Evolutionary conservation across 2,797 vertebrate species (phyloP).

Genomic region (Sitta carolinensis): DNA sequence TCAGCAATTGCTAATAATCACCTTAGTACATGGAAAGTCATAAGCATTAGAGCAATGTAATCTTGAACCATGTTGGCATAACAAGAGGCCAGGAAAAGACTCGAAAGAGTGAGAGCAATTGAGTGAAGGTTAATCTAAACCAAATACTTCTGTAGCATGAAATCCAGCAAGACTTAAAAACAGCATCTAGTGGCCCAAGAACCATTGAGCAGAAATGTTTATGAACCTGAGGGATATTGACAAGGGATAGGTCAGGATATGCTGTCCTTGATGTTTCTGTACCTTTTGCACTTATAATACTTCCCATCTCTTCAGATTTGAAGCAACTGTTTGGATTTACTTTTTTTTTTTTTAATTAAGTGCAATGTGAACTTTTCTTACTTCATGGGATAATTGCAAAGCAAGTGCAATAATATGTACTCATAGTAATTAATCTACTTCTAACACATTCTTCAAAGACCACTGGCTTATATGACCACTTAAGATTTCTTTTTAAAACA

Average conservation of each 20-base stretch:
- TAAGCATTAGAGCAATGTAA: not conserved
- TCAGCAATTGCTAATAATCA: not conserved
- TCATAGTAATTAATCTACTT: not conserved
- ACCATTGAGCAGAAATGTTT: not conserved
- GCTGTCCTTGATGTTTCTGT: not conserved
- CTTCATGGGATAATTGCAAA: not conserved
- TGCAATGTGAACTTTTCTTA: not conserved
- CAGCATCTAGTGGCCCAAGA: not conserved
- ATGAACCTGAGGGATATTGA: accelerated
- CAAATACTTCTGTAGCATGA: not conserved
- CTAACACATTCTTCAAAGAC: not conserved
- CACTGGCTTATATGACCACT: not conserved
- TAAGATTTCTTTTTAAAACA: not conserved
- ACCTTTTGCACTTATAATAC: not conserved
- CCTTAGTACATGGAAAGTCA: not conserved
- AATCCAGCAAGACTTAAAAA: not conserved
- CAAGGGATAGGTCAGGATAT: not conserved
- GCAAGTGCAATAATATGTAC: not conserved
- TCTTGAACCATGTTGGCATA: not conserved
- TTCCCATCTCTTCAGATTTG: not conserved
- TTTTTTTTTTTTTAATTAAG: not conserved
- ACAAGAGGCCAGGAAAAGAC: not conserved
- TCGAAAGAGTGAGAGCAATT: not conserved
- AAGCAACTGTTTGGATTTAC: not conserved
- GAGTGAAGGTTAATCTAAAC: not conserved